These are phyloP conservation scores for Sinocyclocheilus maitianheensis DNA, from an alignment of 2,113 vertebrate genomes.

Conservation along the genomic window DNA sequence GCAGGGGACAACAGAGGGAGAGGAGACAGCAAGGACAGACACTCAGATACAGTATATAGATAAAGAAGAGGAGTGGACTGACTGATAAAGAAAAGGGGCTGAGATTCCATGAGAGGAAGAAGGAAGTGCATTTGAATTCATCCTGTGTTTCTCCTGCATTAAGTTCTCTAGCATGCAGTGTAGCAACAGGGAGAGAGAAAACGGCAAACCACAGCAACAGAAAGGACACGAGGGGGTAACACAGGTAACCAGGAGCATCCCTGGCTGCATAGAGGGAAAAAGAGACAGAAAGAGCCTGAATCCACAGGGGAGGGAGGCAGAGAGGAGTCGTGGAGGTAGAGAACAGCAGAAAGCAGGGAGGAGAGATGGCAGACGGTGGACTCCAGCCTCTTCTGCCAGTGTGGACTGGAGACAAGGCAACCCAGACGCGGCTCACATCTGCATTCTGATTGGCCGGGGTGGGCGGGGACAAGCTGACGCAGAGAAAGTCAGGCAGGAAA, in stretches of 20 bases:
- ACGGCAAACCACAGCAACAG: conserved; percentile 49
- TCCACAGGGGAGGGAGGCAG: conserved; percentile 2
- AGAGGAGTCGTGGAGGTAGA: conserved; percentile 35
- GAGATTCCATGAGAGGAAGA: conserved; percentile 42
- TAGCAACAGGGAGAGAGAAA: conserved; percentile 60
- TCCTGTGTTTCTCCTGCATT: conserved; percentile 72
- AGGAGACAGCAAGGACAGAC: conserved; percentile 45
- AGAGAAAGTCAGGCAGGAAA: conserved; percentile 57
- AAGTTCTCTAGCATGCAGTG: conserved; percentile 66
- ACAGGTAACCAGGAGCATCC: conserved; percentile 62
- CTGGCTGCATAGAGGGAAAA: neutral
- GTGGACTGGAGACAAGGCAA: conserved; percentile 55
- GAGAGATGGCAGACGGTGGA: conserved; percentile 57
- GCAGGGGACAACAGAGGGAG: conserved; percentile 40
- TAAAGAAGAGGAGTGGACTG: conserved; percentile 32
- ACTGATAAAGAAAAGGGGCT: conserved; percentile 43
- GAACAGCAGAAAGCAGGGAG: conserved; percentile 42
- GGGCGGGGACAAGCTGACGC: conserved; percentile 51
- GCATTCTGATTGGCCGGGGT: conserved; percentile 58
- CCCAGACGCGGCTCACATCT: conserved; percentile 56
- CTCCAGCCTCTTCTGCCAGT: conserved; percentile 56
- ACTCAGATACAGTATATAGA: conserved; percentile 44
- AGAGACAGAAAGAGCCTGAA: neutral
- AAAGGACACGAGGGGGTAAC: conserved; percentile 63
- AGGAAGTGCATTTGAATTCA: conserved; percentile 74